Conservation (phyloP, 2,797 vertebrate genomes). For the Delichon dasypus region DNA sequence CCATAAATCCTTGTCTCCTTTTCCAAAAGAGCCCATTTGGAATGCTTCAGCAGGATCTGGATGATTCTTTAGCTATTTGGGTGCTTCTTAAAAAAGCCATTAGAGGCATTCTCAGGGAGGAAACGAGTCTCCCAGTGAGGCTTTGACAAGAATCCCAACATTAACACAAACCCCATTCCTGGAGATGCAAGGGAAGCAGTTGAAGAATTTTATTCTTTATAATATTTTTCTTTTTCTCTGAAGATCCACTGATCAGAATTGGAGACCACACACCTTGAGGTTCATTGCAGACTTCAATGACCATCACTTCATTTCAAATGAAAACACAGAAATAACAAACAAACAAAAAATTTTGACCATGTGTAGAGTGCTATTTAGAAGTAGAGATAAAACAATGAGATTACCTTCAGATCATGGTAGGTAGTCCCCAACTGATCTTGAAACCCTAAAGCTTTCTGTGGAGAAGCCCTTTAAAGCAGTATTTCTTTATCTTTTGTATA, state of each 20-base stretch:
- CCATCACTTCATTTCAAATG: not conserved
- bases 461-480: not conserved
- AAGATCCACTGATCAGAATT: not conserved
- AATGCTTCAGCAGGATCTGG: slow-evolving; percentile 37
- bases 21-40: slow-evolving; percentile 33
- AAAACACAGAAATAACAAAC: not conserved
- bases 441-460: not conserved
- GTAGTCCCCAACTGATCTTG: not conserved
- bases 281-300: not conserved
- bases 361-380: not conserved
- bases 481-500: not conserved
- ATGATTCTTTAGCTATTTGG: slow-evolving; percentile 22
- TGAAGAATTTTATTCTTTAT: not conserved
- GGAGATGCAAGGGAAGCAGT: not conserved
- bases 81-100: slow-evolving; percentile 27
- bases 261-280: not conserved
- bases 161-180: not conserved
- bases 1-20: slow-evolving; percentile 60
- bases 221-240: not conserved
- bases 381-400: not conserved
- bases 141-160: not conserved
- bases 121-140: not conserved
- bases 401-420: not conserved
- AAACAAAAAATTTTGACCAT: not conserved
- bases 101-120: not conserved